These are phyloP conservation scores for Clupea harengus DNA, from an alignment of 2,113 vertebrate species.

Conservation along the genomic window DNA sequence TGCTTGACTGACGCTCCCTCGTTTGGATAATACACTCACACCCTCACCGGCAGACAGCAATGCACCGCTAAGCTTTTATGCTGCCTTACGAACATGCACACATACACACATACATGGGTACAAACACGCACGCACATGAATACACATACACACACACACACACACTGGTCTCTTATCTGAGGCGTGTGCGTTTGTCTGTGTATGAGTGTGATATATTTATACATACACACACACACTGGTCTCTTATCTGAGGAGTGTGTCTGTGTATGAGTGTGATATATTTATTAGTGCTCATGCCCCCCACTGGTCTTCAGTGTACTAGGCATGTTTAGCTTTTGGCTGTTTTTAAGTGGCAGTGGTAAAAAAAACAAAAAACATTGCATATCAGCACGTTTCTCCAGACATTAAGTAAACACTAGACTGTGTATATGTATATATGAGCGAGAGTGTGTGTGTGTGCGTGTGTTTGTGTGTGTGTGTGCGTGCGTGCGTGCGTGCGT, in stretches of 20 bases:
- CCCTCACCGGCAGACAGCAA: background rate
- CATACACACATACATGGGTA: background rate
- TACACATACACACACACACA: background rate
- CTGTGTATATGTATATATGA: slow-evolving; percentile 36
- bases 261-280: slow-evolving; percentile 29
- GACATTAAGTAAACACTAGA: slow-evolving; percentile 57
- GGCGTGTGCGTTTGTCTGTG: background rate
- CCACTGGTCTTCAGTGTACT: slow-evolving; percentile 53
- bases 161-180: slow-evolving; percentile 20
- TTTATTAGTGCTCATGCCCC: slow-evolving; percentile 56
- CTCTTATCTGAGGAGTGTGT: slow-evolving; percentile 9
- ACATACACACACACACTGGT: slow-evolving; percentile 13
- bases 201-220: background rate
- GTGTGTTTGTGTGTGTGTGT: slow-evolving; percentile 36
- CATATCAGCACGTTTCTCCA: slow-evolving; percentile 66
- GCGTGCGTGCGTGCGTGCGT: slow-evolving; percentile 38
- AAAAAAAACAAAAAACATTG: slow-evolving; percentile 42
- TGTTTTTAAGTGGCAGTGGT: slow-evolving; percentile 56
- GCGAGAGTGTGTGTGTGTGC: slow-evolving; percentile 37
- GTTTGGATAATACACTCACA: slow-evolving; percentile 23
- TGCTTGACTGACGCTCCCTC: slow-evolving; percentile 44
- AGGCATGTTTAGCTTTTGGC: slow-evolving; percentile 56
- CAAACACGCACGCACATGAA: background rate
- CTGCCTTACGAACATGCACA: too few relatives aligned
- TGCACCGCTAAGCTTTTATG: background rate